Percentiles rank a stretch among this genome's conserved stretches.
These are phyloP conservation scores for Stegodyphus mimosarum DNA, from an alignment of 1,140 invertebrate genomes.

Conservation along the genomic window DNA sequence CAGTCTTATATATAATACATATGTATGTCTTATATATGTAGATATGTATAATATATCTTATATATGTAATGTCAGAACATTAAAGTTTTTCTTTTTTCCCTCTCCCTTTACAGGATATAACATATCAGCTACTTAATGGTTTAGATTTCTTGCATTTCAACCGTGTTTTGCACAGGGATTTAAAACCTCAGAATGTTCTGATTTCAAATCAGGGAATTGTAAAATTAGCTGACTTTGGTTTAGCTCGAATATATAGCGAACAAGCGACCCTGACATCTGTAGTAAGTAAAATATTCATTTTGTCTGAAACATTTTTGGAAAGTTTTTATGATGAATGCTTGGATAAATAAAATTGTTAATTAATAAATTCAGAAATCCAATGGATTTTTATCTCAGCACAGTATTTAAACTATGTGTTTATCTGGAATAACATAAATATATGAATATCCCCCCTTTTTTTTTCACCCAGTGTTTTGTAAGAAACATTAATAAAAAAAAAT, in stretches of 20 bases:
- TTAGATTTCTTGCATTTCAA: conserved; percentile 95
- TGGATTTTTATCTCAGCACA: too few relatives aligned
- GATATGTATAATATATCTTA: too few relatives aligned
- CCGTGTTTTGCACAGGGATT: conserved; percentile 88
- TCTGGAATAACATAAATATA: too few relatives aligned
- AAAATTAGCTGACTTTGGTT: conserved; percentile 96
- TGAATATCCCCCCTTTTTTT: too few relatives aligned
- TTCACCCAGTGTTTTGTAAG: too few relatives aligned
- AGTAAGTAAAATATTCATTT: conserved; percentile 73
- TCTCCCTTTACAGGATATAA: conserved; percentile 76
- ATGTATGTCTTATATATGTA: too few relatives aligned
- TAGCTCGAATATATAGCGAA: conserved; percentile 93
- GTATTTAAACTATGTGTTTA: too few relatives aligned
- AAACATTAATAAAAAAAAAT: too few relatives aligned
- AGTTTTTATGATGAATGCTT: conserved; percentile 70
- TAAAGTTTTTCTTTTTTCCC: background rate
- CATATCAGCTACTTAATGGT: conserved; percentile 88
- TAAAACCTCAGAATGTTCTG: conserved; percentile 96
- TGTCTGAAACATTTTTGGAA: conserved; percentile 80
- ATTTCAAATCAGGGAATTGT: conserved; percentile 85
- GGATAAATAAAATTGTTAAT: background rate
- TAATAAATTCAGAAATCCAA: too few relatives aligned
- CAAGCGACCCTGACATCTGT: conserved; percentile 94
- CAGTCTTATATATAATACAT: too few relatives aligned
- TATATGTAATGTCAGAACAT: too few relatives aligned